These are phyloP conservation scores for Myopa testacea DNA, from an alignment of 2,888 invertebrate genomes.

Conservation along the genomic window DNA sequence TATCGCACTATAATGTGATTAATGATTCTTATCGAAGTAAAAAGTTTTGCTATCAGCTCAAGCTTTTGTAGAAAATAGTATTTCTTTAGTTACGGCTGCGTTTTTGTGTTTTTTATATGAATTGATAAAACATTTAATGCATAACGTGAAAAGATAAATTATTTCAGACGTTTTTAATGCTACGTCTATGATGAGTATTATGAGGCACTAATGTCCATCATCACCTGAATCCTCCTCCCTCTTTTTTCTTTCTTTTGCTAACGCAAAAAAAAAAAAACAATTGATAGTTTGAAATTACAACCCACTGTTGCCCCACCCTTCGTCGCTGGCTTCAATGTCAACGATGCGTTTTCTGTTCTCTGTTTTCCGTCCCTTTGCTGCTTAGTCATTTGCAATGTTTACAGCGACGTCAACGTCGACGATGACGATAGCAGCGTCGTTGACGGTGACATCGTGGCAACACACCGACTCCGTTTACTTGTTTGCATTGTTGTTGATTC, in stretches of 20 bases:
- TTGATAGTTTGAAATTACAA: background rate
- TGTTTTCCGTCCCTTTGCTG: background rate
- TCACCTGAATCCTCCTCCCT: background rate
- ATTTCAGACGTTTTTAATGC: background rate
- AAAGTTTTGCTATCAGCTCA: no score
- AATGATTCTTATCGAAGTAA: no score
- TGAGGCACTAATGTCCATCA: background rate
- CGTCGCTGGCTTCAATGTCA: slow-evolving; percentile 37
- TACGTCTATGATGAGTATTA: background rate
- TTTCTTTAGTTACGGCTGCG: no score
- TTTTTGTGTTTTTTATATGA: no score
- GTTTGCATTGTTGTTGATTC: background rate
- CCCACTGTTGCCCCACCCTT: slow-evolving; percentile 28
- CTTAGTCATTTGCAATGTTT: slow-evolving; percentile 23
- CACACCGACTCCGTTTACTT: background rate
- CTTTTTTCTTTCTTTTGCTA: background rate
- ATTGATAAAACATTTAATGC: no score
- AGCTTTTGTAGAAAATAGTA: no score
- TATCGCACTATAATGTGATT: no score
- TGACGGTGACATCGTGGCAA: background rate
- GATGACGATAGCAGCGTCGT: background rate
- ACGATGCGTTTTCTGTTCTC: slow-evolving; percentile 27
- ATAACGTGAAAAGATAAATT: no score
- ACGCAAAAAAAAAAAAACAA: background rate
- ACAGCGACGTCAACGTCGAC: background rate